Base-by-base conservation (phyloP, 2,797 vertebrate genomes). In the Remorina albescens region DNA sequence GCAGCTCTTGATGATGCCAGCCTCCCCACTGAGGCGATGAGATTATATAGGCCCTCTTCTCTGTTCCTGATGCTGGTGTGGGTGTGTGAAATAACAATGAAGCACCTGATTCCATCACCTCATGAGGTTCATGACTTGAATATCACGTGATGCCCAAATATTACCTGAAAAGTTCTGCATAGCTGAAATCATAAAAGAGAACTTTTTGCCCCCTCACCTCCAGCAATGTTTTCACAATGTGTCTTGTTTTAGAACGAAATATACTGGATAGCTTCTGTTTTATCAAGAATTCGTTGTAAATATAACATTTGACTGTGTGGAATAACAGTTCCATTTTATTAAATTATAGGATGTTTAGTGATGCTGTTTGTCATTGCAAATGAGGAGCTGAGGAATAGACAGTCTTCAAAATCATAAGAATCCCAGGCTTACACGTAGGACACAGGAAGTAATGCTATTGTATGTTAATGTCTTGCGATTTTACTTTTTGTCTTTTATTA, bases 81-180 rank as follows among this genome's bases (percentile, higher is more conserved):
- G 28, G 25, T 47, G 54, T 46, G 42, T 61, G 55, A 13, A 32
- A 23, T 63, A 42, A 61, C 55, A 71, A 19, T 21, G 44, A 73
- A 76, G 39, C 75, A 75, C 62, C 76, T 76, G 71, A 78, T 30
- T 64, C 39, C 62, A 55, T 67, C 71, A 61, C 42, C 49, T 64
- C 54, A 71, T 36, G 66, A 58, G 54, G 47, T 49, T 73, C 64
- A 53, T 15, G 19, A 58, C 26, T 57, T 37, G 7, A 74, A 39
- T 55, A 61, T 23, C 8, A n/a, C 23, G 41, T 81, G 74, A 81
- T 1, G 10, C 68, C 53, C 12, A 32, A 21, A 39, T n/a, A 50
- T 54, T 59, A 66, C 42, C 47, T 32, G 36, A 76, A 67, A 76
- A 46, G 10, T 28, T 71, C 5, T 19, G 32, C 8, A 28, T 37